Evolutionary conservation across 2,113 vertebrate species (phyloP).

Genomic region (Saccopteryx leptura): DNA sequence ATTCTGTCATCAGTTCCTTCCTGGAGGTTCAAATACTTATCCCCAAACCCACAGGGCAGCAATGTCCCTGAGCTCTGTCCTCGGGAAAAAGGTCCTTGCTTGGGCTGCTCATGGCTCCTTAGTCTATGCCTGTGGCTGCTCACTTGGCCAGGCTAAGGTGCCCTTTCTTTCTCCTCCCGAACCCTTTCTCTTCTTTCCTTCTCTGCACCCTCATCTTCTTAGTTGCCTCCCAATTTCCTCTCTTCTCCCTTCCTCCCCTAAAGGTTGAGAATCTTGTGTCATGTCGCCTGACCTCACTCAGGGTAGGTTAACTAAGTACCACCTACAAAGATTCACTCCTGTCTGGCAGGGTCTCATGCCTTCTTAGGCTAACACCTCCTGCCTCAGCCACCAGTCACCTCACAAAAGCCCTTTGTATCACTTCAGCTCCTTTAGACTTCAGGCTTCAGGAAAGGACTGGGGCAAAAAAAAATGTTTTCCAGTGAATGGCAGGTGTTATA

Average conservation of each 20-base stretch:
- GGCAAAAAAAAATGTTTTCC: not conserved
- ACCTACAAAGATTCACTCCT: not conserved
- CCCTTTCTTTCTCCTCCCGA: not conserved
- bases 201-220: not conserved
- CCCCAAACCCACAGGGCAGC: not conserved
- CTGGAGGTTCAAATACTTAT: not conserved
- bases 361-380: not conserved
- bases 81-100: not conserved
- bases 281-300: not conserved
- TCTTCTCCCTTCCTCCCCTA: not conserved
- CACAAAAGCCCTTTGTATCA: not conserved
- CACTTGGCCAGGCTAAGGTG: accelerated
- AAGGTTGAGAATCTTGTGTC: not conserved
- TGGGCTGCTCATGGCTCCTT: not conserved
- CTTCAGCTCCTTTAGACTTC: not conserved
- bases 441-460: not conserved
- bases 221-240: not conserved
- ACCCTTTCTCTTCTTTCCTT: not conserved
- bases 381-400: not conserved
- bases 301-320: not conserved
- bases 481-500: not conserved
- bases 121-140: accelerated
- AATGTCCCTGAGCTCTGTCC: not conserved
- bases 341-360: not conserved
- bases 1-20: not conserved